phyloP scores from a whole-genome alignment of 2,113 vertebrate species.

The Corythaixoides concolor region DNA sequence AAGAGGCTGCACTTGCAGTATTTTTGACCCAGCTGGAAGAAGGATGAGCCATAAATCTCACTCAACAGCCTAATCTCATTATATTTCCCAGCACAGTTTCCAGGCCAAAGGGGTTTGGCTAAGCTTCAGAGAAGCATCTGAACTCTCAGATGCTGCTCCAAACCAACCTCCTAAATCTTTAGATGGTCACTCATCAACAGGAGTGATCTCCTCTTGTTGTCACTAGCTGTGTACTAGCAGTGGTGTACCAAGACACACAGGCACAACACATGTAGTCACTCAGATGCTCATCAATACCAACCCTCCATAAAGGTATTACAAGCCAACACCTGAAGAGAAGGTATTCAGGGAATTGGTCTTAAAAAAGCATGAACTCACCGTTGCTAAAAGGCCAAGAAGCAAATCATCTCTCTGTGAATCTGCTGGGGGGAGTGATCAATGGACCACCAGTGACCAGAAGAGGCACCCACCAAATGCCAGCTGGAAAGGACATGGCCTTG shows the following conservation, averaged over 20 bases:
- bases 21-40: constrained; percentile 57
- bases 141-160: constrained; percentile 47
- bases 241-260: background rate
- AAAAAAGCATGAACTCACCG: background rate
- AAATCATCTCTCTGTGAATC: background rate
- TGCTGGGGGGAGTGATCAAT: background rate
- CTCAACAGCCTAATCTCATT: constrained; percentile 51
- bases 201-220: background rate
- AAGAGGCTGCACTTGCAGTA: background rate
- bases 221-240: background rate
- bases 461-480: background rate
- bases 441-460: background rate
- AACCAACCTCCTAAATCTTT: constrained; percentile 33
- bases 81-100: constrained; percentile 34
- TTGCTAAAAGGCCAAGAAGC: background rate
- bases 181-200: background rate
- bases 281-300: background rate
- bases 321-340: background rate
- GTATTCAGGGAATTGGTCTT: background rate
- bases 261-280: background rate
- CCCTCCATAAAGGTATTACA: background rate
- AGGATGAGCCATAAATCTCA: constrained; percentile 43
- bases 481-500: background rate
- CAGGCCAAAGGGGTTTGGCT: constrained; percentile 59
- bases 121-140: constrained; percentile 57